Conservation (phyloP, 2,888 invertebrate species). For the Pegoplata infirma region DNA sequence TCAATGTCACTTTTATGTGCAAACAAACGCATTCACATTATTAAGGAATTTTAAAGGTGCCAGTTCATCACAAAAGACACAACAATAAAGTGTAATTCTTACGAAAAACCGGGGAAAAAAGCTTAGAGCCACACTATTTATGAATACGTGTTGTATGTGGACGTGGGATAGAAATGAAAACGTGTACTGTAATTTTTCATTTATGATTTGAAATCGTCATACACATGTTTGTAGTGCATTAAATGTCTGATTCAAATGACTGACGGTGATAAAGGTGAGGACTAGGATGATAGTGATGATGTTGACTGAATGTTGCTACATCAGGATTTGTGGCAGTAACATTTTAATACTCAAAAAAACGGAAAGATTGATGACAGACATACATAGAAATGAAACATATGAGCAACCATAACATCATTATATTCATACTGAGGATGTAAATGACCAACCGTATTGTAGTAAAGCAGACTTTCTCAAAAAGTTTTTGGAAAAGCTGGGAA, state of each 20-base stretch:
- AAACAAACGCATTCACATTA: neutral
- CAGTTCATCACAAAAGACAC: neutral
- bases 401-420: neutral
- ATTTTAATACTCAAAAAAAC: constrained; percentile 5
- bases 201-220: constrained; percentile 34
- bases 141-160: no score
- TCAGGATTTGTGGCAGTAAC: constrained; percentile 10
- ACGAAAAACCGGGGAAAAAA: neutral
- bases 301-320: constrained; percentile 28
- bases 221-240: neutral
- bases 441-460: constrained; percentile 10
- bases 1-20: neutral
- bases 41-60: neutral
- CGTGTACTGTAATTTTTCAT: constrained; percentile 35
- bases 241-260: neutral
- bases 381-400: no score
- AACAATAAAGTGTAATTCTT: neutral
- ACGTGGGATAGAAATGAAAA: neutral
- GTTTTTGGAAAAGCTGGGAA: neutral
- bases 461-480: neutral
- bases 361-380: constrained; percentile 32
- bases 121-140: neutral
- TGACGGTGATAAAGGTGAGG: constrained; percentile 15
- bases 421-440: neutral
- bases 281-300: constrained; percentile 7